Evolutionary conservation across 2,888 invertebrate genomes (phyloP).

Genomic region (Sicus ferrugineus): DNA sequence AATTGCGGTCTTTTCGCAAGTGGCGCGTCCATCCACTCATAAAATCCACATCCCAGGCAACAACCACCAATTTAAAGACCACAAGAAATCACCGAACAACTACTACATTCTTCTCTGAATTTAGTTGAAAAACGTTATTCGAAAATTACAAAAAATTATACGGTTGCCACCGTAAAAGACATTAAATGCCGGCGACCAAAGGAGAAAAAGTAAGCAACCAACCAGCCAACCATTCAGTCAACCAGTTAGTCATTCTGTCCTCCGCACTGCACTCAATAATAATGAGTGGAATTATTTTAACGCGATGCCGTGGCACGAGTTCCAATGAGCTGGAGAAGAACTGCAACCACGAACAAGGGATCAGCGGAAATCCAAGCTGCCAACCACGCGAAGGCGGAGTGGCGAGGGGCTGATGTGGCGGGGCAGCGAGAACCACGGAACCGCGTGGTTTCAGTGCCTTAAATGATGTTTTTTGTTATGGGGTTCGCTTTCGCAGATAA

Average conservation of each 20-base stretch:
- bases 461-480: neutral
- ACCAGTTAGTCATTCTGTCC: neutral
- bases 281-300: constrained; percentile 20
- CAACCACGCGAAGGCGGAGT: neutral
- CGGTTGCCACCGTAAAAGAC: constrained; percentile 16
- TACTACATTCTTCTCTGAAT: no score
- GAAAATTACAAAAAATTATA: constrained; percentile 24
- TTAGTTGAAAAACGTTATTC: constrained; percentile 16
- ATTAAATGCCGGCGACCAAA: constrained; percentile 6
- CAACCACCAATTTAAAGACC: no score
- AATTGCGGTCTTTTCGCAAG: no score
- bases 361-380: neutral
- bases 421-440: no score
- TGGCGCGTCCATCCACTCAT: no score
- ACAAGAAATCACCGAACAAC: no score
- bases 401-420: neutral
- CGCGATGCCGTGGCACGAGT: constrained; percentile 6
- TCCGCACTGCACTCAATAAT: constrained; percentile 5
- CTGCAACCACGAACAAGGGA: neutral
- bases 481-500: no score
- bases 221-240: neutral
- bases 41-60: no score
- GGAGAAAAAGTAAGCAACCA: neutral
- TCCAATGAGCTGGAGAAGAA: constrained; percentile 6
- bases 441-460: neutral